phyloP scores from a whole-genome alignment of 23 tunicate genomes.

The Diplosoma virens region DNA sequence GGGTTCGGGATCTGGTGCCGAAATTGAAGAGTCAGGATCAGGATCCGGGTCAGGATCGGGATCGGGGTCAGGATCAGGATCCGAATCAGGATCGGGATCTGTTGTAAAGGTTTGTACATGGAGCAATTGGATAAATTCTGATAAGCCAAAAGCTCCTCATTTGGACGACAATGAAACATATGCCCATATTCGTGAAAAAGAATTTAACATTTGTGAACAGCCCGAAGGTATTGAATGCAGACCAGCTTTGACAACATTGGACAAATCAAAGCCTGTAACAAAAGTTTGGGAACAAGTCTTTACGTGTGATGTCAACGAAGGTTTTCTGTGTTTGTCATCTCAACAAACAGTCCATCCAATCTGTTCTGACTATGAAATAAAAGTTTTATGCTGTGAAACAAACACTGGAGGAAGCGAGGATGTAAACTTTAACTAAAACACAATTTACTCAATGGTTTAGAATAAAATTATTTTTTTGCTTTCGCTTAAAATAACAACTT shows the following conservation, averaged over 20 bases:
- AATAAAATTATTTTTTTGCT: no score
- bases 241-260: slow-evolving; percentile 42
- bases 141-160: slow-evolving; percentile 68
- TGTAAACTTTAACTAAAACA: no score
- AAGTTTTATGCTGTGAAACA: slow-evolving; percentile 57
- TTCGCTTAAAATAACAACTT: no score
- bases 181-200: slow-evolving; percentile 35
- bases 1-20: slow-evolving; percentile 1
- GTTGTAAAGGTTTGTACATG: slow-evolving; percentile 32
- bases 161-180: slow-evolving; percentile 74
- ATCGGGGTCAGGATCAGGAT: no score
- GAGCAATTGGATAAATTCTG: slow-evolving; percentile 81
- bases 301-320: slow-evolving; percentile 50
- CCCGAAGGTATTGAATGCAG: slow-evolving; percentile 73
- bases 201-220: slow-evolving; percentile 40
- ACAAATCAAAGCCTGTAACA: slow-evolving; percentile 3
- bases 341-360: slow-evolving; percentile 77
- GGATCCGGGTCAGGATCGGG: slow-evolving; percentile 1
- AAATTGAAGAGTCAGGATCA: background rate
- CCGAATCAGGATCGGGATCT: background rate
- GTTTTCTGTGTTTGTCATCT: slow-evolving; percentile 49
- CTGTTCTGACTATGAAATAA: slow-evolving; percentile 79
- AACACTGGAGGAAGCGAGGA: no score
- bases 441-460: no score
- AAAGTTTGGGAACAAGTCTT: slow-evolving; percentile 54